These are phyloP conservation scores for Scomber scombrus DNA, from an alignment of 2,113 vertebrate species.

Conservation along the genomic window DNA sequence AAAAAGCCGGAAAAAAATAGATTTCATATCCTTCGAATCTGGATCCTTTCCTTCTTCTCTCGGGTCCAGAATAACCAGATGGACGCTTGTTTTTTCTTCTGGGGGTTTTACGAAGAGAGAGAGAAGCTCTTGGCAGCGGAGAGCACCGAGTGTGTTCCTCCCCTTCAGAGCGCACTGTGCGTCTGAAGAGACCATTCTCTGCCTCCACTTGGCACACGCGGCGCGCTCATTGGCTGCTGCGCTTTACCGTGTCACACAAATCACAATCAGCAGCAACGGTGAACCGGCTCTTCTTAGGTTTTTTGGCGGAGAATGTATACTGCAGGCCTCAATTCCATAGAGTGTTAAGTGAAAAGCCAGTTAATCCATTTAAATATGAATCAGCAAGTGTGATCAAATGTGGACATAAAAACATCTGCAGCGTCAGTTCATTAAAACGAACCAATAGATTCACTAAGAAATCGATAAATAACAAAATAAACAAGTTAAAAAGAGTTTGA, in stretches of 20 bases:
- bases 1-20: not conserved
- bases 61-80: not conserved
- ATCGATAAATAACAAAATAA: not conserved
- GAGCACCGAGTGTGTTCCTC: slow-evolving; percentile 37
- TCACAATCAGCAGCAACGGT: slow-evolving; percentile 35
- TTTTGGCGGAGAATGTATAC: not conserved
- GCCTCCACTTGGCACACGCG: slow-evolving; percentile 59
- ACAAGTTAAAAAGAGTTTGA: too few species aligned
- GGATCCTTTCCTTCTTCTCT: not conserved
- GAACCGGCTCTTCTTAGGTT: not conserved
- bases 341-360: not conserved
- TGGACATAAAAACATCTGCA: too few species aligned
- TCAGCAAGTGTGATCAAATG: not conserved
- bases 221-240: slow-evolving; percentile 83
- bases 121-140: slow-evolving; percentile 31
- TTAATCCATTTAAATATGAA: not conserved
- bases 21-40: slow-evolving; percentile 26
- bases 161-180: slow-evolving; percentile 44
- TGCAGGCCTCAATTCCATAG: not conserved
- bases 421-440: not conserved
- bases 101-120: slow-evolving; percentile 8
- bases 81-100: not conserved
- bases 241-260: slow-evolving; percentile 77
- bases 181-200: slow-evolving; percentile 30
- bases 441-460: too few species aligned